A percentile compares a stretch with the other conserved stretches of the same genome.
These are phyloP conservation scores for Monochamus alternatus DNA, from an alignment of 2,888 invertebrate species.

Conservation along the genomic window DNA sequence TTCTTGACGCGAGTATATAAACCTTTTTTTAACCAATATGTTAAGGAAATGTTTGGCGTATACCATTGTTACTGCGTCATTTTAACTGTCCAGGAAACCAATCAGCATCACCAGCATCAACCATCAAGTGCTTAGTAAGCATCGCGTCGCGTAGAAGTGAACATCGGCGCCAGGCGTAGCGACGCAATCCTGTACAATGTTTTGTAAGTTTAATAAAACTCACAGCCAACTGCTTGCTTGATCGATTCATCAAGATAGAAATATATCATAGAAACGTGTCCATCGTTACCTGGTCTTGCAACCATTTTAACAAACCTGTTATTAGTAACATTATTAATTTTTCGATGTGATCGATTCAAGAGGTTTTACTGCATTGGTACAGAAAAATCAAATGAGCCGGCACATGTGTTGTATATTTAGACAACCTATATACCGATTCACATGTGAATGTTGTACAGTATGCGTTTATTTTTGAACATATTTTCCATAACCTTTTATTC, in stretches of 20 bases:
- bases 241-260: not conserved
- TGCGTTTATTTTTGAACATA: not conserved
- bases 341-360: constrained; percentile 23
- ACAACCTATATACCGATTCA: not conserved
- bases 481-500: constrained; percentile 5
- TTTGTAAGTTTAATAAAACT: constrained; percentile 56
- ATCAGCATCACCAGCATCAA: constrained; percentile 9
- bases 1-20: too few species aligned
- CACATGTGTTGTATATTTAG: constrained; percentile 19
- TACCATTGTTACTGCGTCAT: not conserved
- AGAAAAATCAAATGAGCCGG: not conserved
- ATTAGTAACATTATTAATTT: not conserved
- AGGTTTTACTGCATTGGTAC: not conserved
- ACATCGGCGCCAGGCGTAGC: constrained; percentile 49
- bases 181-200: constrained; percentile 45
- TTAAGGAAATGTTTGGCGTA: not conserved
- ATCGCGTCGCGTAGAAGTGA: constrained; percentile 37
- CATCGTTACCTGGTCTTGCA: not conserved
- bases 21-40: not conserved
- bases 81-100: constrained; percentile 3
- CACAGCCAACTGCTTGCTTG: constrained; percentile 1
- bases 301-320: not conserved
- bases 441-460: not conserved
- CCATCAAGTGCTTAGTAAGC: constrained; percentile 37
- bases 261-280: not conserved